A percentile compares a stretch with the other conserved stretches of the same genome.
These are phyloP conservation scores for Sipha maydis DNA, from an alignment of 2,888 invertebrate genomes.

Conservation along the genomic window DNA sequence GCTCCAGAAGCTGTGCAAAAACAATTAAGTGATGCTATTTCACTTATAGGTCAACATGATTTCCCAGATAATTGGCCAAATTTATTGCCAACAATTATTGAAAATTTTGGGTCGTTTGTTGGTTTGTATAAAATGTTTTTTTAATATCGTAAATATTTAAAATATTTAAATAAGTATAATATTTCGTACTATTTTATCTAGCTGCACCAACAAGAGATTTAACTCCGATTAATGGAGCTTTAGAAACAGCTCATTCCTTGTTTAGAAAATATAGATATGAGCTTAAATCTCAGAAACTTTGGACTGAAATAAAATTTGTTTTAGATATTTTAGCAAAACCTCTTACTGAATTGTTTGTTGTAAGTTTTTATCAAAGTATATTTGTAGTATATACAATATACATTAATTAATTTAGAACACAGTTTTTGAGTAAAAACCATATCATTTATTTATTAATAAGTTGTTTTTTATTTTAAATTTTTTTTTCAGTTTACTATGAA, in stretches of 20 bases:
- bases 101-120: constrained; percentile 83
- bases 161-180: neutral
- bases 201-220: constrained; percentile 79
- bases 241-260: constrained; percentile 94
- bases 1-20: constrained; percentile 91
- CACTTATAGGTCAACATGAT: constrained; percentile 95
- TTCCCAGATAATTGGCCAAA: constrained; percentile 97
- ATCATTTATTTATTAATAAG: neutral
- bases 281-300: constrained; percentile 92
- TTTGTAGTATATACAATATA: neutral
- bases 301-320: constrained; percentile 97
- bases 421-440: neutral
- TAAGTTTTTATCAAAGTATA: constrained; percentile 67
- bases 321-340: constrained; percentile 93
- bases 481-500: constrained; percentile 82
- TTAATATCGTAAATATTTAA: constrained; percentile 12
- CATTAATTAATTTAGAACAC: neutral
- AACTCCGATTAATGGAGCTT: constrained; percentile 91
- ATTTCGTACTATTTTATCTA: constrained; percentile 45
- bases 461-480: constrained; percentile 7
- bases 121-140: constrained; percentile 33
- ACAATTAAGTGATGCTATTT: constrained; percentile 94
- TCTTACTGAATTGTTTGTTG: constrained; percentile 88
- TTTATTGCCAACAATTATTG: constrained; percentile 91
- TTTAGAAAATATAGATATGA: constrained; percentile 96